phyloP scores from a whole-genome alignment of 2,113 vertebrate species.

The Thalassoma bifasciatum region DNA sequence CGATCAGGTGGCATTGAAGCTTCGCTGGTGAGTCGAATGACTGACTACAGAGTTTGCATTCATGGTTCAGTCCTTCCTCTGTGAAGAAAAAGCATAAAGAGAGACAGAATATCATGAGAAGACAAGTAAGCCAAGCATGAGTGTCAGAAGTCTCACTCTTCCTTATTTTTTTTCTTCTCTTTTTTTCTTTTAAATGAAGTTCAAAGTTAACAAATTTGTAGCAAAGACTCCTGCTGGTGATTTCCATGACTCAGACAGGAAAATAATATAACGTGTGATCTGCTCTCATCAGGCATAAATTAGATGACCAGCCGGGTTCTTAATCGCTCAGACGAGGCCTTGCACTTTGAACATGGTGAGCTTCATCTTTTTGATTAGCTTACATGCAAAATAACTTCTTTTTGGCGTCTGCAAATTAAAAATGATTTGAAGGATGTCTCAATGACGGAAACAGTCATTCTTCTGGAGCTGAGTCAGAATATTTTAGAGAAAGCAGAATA shows the following conservation, averaged over 20 bases:
- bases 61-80: constrained; percentile 99
- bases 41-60: constrained; percentile 99
- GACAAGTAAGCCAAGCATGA: constrained; percentile 53
- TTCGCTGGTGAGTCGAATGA: constrained; percentile 99
- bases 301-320: constrained; percentile 65
- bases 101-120: constrained; percentile 55
- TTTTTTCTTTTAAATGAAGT: constrained; percentile 37
- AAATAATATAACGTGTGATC: constrained; percentile 68
- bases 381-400: constrained; percentile 34
- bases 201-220: constrained; percentile 50
- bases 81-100: constrained; percentile 68
- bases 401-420: constrained; percentile 40
- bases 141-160: constrained; percentile 36
- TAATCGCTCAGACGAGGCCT: constrained; percentile 57
- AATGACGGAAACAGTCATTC: constrained; percentile 16
- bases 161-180: not conserved
- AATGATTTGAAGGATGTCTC: not conserved
- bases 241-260: constrained; percentile 60
- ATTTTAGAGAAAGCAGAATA: constrained; percentile 71
- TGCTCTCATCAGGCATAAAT: constrained; percentile 72
- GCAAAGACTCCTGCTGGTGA: constrained; percentile 54
- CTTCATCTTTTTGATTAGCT: constrained; percentile 55
- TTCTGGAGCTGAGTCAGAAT: constrained; percentile 20
- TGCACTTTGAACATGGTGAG: constrained; percentile 57
- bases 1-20: constrained; percentile 98